phyloP scores from a whole-genome alignment of 2,888 invertebrate genomes.

The Habrosyne pyritoides region DNA sequence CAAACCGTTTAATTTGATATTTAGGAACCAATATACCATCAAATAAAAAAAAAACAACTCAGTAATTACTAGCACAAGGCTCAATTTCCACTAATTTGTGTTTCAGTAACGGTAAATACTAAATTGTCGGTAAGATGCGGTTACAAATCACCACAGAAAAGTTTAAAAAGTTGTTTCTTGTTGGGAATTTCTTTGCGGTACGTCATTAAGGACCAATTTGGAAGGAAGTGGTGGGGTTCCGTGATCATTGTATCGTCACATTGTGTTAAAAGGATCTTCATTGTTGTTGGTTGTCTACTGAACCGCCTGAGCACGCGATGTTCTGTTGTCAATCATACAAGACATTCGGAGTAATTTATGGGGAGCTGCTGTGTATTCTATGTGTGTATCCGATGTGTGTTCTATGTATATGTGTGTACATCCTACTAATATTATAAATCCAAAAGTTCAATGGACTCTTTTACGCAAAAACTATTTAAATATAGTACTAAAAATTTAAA shows the following conservation, averaged over 20 bases:
- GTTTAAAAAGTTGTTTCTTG: constrained; percentile 3
- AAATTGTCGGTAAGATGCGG: constrained; percentile 6
- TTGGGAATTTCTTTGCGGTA: constrained; percentile 1
- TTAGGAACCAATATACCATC: neutral
- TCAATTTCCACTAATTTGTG: neutral
- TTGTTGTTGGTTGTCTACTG: neutral
- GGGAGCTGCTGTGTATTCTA: too few species aligned
- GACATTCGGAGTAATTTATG: neutral
- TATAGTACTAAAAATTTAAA: too few species aligned
- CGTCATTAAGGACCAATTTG: constrained; percentile 3
- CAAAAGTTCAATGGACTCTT: too few species aligned
- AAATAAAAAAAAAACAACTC: neutral
- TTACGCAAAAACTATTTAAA: too few species aligned
- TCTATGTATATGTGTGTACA: too few species aligned
- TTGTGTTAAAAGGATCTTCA: neutral
- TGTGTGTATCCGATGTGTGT: too few species aligned
- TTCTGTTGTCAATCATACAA: neutral
- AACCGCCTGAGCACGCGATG: constrained; percentile 3
- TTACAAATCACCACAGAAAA: constrained; percentile 5
- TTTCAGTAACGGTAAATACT: neutral
- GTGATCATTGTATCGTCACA: constrained; percentile 9
- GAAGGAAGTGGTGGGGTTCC: constrained; percentile 1
- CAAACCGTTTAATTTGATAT: neutral
- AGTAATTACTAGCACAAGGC: neutral
- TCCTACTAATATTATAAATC: too few species aligned